phyloP scores from a whole-genome alignment of 1,140 invertebrate genomes.

The Euura lappo region DNA sequence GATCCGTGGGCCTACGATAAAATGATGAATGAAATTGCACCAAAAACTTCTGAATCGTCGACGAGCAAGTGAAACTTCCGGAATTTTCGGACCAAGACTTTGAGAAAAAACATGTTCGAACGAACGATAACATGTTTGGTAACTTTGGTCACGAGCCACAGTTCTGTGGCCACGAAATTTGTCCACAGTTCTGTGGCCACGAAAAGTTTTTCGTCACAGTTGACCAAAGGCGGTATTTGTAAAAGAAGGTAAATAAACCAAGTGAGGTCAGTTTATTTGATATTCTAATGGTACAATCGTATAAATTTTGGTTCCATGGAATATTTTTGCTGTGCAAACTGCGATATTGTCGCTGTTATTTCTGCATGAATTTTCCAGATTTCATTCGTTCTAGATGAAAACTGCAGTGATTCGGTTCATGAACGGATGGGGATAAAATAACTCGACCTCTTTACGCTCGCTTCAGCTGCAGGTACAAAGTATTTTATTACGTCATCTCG shows the following conservation, averaged over 20 bases:
- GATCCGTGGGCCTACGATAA: too few relatives aligned
- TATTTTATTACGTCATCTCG: not conserved
- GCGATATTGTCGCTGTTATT: not conserved
- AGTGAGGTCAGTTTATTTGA: constrained; percentile 2
- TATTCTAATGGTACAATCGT: not conserved
- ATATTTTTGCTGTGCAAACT: not conserved
- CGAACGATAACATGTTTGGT: too few relatives aligned
- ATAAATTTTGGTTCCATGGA: not conserved
- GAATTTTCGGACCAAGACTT: too few relatives aligned
- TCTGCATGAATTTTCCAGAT: not conserved
- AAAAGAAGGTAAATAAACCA: not conserved
- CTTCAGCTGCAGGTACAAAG: too few relatives aligned
- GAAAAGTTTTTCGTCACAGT: not conserved
- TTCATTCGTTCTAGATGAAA: too few relatives aligned
- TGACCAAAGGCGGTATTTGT: not conserved
- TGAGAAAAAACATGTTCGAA: too few relatives aligned
- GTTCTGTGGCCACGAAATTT: not conserved
- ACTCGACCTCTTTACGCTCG: too few relatives aligned
- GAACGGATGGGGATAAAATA: too few relatives aligned
- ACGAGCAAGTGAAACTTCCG: too few relatives aligned
- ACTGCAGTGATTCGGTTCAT: not conserved
- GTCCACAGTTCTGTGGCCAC: not conserved
- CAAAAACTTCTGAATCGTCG: too few relatives aligned
- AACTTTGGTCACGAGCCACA: not conserved
- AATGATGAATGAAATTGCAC: too few relatives aligned